Evolutionary conservation across 2,797 vertebrate genomes (phyloP).

Genomic region (Epinephelus malabaricus): DNA sequence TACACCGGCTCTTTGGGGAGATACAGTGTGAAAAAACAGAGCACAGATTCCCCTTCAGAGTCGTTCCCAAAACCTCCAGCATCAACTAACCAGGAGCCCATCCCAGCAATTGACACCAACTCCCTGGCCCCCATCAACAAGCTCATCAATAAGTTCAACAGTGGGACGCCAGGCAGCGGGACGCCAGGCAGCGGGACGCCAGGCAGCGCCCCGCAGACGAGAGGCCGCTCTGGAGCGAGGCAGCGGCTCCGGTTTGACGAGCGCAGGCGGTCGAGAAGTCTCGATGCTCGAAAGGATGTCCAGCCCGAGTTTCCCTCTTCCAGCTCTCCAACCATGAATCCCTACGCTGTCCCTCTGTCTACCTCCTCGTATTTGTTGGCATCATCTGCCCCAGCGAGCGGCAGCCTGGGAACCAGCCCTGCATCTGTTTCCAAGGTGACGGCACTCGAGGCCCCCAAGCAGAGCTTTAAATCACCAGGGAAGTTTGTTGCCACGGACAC

Average conservation of each 20-base stretch:
- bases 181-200: conserved; percentile 49
- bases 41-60: conserved; percentile 5
- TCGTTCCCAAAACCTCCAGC: conserved; percentile 54
- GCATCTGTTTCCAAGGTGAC: conserved; percentile 74
- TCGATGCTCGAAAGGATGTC: conserved; percentile 82
- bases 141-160: conserved; percentile 93
- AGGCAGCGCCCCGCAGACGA: conserved; percentile 64
- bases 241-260: conserved; percentile 82
- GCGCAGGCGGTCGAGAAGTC: conserved; percentile 88
- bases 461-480: conserved; percentile 69
- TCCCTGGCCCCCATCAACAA: conserved; percentile 93
- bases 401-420: conserved; percentile 71
- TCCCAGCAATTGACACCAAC: conserved; percentile 88
- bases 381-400: conserved; percentile 43
- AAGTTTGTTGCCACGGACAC: conserved; percentile 77
- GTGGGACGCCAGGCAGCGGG: conserved; percentile 9
- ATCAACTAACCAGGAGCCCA: conserved; percentile 44
- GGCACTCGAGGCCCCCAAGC: conserved; percentile 63
- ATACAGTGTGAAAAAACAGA: conserved; percentile 24
- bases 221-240: conserved; percentile 83
- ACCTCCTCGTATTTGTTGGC: conserved; percentile 40
- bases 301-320: conserved; percentile 36
- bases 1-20: conserved; percentile 61
- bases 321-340: conserved; percentile 69
- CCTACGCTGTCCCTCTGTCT: conserved; percentile 68